Conservation (phyloP, 2,113 vertebrate genomes). For the Ancistrus triradiatus region DNA sequence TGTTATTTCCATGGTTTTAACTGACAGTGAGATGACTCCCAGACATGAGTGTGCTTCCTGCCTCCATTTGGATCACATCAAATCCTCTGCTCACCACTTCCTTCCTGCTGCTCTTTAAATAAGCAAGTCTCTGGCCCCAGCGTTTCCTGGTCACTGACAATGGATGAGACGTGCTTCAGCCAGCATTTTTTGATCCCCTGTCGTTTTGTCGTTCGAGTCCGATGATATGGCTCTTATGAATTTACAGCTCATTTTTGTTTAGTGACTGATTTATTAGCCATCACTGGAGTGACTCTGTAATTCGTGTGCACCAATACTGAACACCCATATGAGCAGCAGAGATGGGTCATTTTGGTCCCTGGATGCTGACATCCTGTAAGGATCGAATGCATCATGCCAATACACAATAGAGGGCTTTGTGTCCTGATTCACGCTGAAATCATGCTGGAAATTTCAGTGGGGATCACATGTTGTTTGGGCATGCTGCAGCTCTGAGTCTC, state of each 20-base stretch:
- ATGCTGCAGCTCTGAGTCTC: slow-evolving; percentile 57
- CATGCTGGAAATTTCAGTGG: slow-evolving; percentile 72
- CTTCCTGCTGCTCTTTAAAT: slow-evolving; percentile 60
- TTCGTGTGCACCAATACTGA: background rate
- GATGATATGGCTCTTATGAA: no score
- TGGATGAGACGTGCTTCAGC: slow-evolving; percentile 57
- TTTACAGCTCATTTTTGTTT: no score
- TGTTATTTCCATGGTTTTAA: slow-evolving; percentile 59
- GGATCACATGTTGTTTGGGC: slow-evolving; percentile 70
- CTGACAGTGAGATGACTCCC: slow-evolving; percentile 47
- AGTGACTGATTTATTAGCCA: no score
- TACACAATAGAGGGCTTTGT: slow-evolving; percentile 64
- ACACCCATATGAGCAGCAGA: background rate
- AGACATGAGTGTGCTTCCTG: slow-evolving; percentile 61
- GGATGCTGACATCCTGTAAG: slow-evolving; percentile 57
- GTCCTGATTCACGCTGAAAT: slow-evolving; percentile 68
- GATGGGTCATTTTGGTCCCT: background rate
- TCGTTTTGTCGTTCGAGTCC: slow-evolving; percentile 35
- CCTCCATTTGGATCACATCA: slow-evolving; percentile 49
- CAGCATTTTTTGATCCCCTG: slow-evolving; percentile 50
- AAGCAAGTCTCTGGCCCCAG: slow-evolving; percentile 57
- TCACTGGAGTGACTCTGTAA: no score
- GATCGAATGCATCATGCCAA: slow-evolving; percentile 43
- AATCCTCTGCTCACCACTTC: slow-evolving; percentile 55
- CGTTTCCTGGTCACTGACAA: slow-evolving; percentile 52